These are phyloP conservation scores for Metridium senile DNA, from an alignment of 92 coral and sea anemone genomes.

Conservation along the genomic window DNA sequence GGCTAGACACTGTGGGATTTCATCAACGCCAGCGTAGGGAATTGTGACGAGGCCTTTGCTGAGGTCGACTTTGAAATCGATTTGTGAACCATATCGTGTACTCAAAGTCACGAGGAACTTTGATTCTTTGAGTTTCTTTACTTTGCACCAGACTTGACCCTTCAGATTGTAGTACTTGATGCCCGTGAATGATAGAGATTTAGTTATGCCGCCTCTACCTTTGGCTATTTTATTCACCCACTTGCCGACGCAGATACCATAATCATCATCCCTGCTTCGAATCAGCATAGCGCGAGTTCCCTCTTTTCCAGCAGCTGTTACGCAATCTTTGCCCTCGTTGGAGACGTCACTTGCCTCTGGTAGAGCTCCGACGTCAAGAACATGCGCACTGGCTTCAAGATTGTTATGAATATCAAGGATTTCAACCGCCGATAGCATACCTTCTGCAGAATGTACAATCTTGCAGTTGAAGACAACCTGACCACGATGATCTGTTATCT, in stretches of 20 bases:
- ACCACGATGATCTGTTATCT: constrained; percentile 44
- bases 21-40: constrained; percentile 22
- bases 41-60: constrained; percentile 21
- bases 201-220: constrained; percentile 7
- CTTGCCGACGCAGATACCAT: constrained; percentile 63
- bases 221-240: constrained; percentile 45
- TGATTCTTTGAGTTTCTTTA: constrained; percentile 35
- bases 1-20: constrained; percentile 55
- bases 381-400: constrained; percentile 58
- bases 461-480: constrained; percentile 53
- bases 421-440: constrained; percentile 62
- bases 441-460: constrained; percentile 49
- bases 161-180: constrained; percentile 27
- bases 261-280: constrained; percentile 54
- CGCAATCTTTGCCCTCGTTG: constrained; percentile 31
- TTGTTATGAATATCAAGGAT: constrained; percentile 35
- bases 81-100: constrained; percentile 8
- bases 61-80: constrained; percentile 41
- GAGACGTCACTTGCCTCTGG: constrained; percentile 36
- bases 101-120: constrained; percentile 15
- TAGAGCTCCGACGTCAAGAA: constrained; percentile 26
- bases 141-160: constrained; percentile 51
- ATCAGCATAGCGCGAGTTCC: constrained; percentile 70
- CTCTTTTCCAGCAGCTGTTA: constrained; percentile 11
- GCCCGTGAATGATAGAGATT: constrained; percentile 29